Percentiles rank a stretch among this genome's conserved stretches.
phyloP scores from a whole-genome alignment of 2,113 vertebrate genomes.

The Hystrix cristata region DNA sequence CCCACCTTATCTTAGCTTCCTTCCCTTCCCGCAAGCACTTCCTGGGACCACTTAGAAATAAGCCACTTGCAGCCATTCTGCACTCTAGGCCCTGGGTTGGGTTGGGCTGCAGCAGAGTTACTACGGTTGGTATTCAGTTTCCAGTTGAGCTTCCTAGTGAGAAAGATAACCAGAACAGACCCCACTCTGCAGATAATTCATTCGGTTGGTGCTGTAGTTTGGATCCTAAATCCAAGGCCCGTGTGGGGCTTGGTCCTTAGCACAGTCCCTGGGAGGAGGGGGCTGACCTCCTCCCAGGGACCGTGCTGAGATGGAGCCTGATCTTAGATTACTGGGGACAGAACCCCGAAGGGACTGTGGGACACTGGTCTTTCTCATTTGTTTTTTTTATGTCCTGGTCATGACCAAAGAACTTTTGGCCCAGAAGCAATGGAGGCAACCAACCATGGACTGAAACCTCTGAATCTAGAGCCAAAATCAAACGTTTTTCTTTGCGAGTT shows the following conservation, averaged over 20 bases:
- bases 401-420: background rate
- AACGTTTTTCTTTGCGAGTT: background rate
- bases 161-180: slow-evolving; percentile 21
- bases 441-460: background rate
- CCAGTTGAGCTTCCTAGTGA: slow-evolving; percentile 21
- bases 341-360: background rate
- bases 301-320: background rate
- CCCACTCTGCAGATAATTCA: background rate
- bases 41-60: background rate
- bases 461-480: background rate
- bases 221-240: background rate
- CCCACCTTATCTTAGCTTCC: background rate
- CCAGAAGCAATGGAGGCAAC: background rate
- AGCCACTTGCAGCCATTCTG: background rate
- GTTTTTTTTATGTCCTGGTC: background rate
- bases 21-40: background rate
- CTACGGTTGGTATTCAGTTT: background rate
- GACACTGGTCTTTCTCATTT: background rate
- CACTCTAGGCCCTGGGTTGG: background rate
- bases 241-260: background rate
- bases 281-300: background rate
- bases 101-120: background rate
- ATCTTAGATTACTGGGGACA: background rate
- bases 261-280: background rate
- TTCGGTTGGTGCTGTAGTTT: background rate